Conservation (phyloP, 2,888 invertebrate genomes). For the Laothoe populi region DNA sequence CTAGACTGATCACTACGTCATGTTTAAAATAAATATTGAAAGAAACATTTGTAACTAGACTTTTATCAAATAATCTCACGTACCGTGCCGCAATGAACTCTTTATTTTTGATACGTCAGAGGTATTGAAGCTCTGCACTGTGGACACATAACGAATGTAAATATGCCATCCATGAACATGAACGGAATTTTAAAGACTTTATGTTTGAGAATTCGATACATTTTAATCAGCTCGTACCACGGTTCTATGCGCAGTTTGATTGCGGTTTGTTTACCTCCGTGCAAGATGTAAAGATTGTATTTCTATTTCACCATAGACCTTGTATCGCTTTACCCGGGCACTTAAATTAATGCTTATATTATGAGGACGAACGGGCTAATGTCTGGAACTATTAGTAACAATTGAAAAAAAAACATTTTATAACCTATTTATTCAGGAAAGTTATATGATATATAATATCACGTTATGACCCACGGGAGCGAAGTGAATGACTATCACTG, state of each 20-base stretch:
- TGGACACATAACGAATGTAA: background rate
- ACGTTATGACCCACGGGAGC: too few species aligned
- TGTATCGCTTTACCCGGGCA: background rate
- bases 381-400: too few species aligned
- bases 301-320: slow-evolving; percentile 4
- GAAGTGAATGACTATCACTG: too few species aligned
- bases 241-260: background rate
- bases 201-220: slow-evolving; percentile 3
- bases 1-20: background rate
- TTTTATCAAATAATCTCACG: slow-evolving; percentile 15
- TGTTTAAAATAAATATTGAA: background rate
- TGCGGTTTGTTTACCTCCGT: slow-evolving; percentile 10
- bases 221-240: background rate
- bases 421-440: too few species aligned
- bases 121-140: slow-evolving; percentile 5
- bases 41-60: slow-evolving; percentile 2
- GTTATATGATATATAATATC: too few species aligned
- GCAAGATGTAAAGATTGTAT: background rate
- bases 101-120: slow-evolving; percentile 13
- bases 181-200: slow-evolving; percentile 15
- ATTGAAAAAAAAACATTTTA: too few species aligned
- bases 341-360: too few species aligned
- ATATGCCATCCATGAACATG: slow-evolving; percentile 5
- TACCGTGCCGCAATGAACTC: background rate
- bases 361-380: too few species aligned